Conservation (phyloP, 2,797 vertebrate species). For the Sebastes umbrosus region DNA sequence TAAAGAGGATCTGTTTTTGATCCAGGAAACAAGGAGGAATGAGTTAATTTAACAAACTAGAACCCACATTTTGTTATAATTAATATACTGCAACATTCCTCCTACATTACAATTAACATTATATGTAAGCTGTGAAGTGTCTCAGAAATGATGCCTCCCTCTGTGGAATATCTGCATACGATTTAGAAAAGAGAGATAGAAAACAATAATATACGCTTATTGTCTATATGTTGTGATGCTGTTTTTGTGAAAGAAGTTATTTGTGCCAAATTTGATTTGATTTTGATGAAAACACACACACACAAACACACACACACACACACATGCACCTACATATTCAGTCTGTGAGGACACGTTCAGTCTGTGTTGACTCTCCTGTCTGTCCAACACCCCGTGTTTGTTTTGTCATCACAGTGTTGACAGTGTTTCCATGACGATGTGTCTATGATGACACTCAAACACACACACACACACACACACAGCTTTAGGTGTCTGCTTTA, state of each 20-base stretch:
- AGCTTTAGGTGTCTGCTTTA: conserved; percentile 7
- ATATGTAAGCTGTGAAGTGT: background rate
- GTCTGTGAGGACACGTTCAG: conserved; percentile 23
- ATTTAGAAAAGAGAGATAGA: background rate
- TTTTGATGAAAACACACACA: background rate
- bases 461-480: background rate
- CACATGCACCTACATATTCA: background rate
- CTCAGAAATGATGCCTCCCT: background rate
- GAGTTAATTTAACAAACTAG: background rate
- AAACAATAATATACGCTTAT: background rate
- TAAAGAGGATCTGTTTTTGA: background rate
- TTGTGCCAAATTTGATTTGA: background rate
- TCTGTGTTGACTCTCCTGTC: conserved; percentile 52
- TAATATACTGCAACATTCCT: background rate
- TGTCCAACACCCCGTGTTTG: conserved; percentile 37
- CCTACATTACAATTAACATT: background rate
- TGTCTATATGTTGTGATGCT: background rate
- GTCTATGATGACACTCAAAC: conserved; percentile 15
- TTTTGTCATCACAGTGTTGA: conserved; percentile 42
- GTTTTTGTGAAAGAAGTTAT: background rate
- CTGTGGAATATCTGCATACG: too few species aligned
- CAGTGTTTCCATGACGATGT: conserved; percentile 41
- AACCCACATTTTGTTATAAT: background rate
- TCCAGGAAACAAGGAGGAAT: background rate
- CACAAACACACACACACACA: background rate